Evolutionary conservation across 2,797 vertebrate species (phyloP), one percentile per base, ranked within the genome.

Genomic region (Mormyrops boulengeri): DNA sequence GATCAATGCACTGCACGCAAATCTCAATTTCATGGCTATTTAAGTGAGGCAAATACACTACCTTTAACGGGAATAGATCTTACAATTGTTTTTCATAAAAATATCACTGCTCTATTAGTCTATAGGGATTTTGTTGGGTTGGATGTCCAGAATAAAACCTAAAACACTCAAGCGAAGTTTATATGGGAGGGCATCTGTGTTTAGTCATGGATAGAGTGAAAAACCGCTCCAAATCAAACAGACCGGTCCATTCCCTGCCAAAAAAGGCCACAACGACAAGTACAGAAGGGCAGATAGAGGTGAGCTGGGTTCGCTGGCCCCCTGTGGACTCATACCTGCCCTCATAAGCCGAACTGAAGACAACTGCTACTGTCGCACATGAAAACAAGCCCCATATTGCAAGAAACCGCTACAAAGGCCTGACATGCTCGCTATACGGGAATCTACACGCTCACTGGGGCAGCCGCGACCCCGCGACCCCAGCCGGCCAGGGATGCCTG

Each of bases 141-240:
- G 38, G 38, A 44, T 80, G 2, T 44, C 38, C 73, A 80, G 73
- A 44, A 44, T 44, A 41, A 44, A 85, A 22, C 19, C 7, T 9
- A 52, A 85, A 85, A 49, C 82, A 85, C 41, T 49, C n/a, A 12
- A 30, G 8, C 1, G 2, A 22, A 52, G n/a, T 49, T 49, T 52
- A 49, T 52, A 52, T 49, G 82, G 22, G 47, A 52, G 87, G 92
- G 90, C 57, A 77, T 90, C 91, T 92, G 92, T 85, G 92, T 90
- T 92, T 94, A 93, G 93, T 91, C 92, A 89, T 89, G 91, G 92
- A 93, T 82, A 91, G 94, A 92, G 92, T 91, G 57, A 90, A 89
- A 92, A 92, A 92, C 88, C 17, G 92, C 92, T 89, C 89, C 92
- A 91, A 93, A 91, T 93, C 93, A 91, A 92, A 92, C 47, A 22